Evolutionary conservation across 2,113 vertebrate species (phyloP).

Genomic region (Semicossyphus pulcher): DNA sequence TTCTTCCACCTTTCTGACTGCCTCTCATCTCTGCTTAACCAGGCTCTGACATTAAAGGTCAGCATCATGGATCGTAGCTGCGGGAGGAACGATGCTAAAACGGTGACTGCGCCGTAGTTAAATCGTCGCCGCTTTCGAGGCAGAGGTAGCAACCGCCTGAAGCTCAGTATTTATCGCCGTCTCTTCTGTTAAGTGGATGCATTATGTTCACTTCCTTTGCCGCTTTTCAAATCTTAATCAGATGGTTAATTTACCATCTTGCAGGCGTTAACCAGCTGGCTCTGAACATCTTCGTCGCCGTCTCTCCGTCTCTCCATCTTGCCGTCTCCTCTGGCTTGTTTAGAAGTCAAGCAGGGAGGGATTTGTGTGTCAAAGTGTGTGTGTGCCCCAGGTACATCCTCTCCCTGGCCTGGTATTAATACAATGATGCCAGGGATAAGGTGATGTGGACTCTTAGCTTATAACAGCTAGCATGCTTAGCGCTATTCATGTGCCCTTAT

Average conservation of each 20-base stretch:
- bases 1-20: conserved; percentile 10
- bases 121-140: conserved; percentile 23
- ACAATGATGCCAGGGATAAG: conserved; percentile 36
- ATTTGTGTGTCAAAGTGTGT: conserved; percentile 26
- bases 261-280: conserved; percentile 64
- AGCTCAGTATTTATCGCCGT: conserved; percentile 50
- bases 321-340: conserved; percentile 34
- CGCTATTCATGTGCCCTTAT: not conserved
- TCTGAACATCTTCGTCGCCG: conserved; percentile 39
- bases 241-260: conserved; percentile 69
- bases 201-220: conserved; percentile 64
- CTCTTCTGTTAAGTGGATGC: conserved; percentile 65
- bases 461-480: conserved; percentile 13
- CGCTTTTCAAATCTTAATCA: conserved; percentile 72
- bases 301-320: conserved; percentile 35
- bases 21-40: conserved; percentile 37
- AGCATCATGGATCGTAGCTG: not conserved
- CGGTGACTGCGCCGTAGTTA: not conserved
- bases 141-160: conserved; percentile 44
- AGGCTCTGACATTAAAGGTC: conserved; percentile 29
- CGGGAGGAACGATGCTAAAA: conserved; percentile 14
- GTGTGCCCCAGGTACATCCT: not conserved
- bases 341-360: conserved; percentile 5
- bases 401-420: conserved; percentile 34
- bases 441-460: conserved; percentile 43